Percentiles rank a stretch among this genome's conserved stretches.
phyloP scores from a whole-genome alignment of 2,113 vertebrate species.

The Hippocampus barbouri region DNA sequence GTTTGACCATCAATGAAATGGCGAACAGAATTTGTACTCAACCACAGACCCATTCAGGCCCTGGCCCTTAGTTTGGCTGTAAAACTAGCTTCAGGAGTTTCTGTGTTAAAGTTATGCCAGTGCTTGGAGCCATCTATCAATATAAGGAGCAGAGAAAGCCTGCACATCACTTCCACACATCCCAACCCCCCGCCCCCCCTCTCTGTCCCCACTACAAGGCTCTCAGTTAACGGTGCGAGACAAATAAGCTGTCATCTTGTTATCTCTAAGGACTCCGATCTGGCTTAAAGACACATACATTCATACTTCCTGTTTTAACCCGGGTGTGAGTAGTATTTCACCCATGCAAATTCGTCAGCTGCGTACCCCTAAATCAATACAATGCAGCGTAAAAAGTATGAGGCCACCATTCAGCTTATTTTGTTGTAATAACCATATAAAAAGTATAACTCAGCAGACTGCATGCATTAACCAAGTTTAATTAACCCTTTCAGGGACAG shows the following conservation, averaged over 20 bases:
- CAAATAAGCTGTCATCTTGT: conserved; percentile 60
- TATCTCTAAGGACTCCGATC: conserved; percentile 50
- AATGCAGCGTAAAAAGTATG: background rate
- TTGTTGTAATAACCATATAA: background rate
- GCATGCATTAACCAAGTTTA: background rate
- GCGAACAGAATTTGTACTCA: too few relatives aligned
- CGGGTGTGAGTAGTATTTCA: background rate
- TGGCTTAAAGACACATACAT: conserved; percentile 31
- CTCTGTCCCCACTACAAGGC: background rate
- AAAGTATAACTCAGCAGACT: background rate
- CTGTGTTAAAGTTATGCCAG: background rate
- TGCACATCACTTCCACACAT: conserved; percentile 42
- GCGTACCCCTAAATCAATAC: background rate
- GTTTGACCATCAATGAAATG: too few relatives aligned
- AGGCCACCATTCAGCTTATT: background rate
- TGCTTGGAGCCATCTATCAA: background rate
- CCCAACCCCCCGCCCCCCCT: conserved; percentile 11
- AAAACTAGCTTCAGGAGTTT: too few relatives aligned
- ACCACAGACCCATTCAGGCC: too few relatives aligned
- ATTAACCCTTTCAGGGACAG: too few relatives aligned
- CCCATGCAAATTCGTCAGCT: background rate
- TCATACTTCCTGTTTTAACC: conserved; percentile 52
- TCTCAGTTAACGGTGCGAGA: conserved; percentile 46
- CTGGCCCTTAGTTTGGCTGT: too few relatives aligned
- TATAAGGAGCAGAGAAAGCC: background rate